Base-by-base conservation (phyloP, 2,797 vertebrate genomes). In the Anas georgica region DNA sequence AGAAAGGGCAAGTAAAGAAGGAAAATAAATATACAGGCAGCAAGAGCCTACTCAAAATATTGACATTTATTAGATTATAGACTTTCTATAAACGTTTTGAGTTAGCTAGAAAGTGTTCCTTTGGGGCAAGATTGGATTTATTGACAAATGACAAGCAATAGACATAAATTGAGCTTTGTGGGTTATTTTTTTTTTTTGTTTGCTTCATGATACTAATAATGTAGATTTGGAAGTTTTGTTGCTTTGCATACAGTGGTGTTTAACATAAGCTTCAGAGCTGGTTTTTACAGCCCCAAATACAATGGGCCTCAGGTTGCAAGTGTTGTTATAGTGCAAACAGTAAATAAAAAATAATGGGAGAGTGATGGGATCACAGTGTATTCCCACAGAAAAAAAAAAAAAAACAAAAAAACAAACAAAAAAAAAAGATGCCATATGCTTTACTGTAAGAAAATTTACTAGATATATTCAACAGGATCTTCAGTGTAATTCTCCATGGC, bases 211-310 rank as follows among this genome's bases (percentile, higher is more conserved):
- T 55, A 20, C 10, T 39, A 9, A 35, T 7, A 39, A 35, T 18
- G 39, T 10, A 50, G 39, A 37, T 25, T 41, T 1, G 1, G 56
- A 5, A n/a, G 3, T 43, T 75, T 37, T 0, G 0, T 21, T 83
- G 33, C 45, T 80, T 76, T 50, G 54, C 37, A 12, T 23, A 26
- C 48, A 54, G 9, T 13, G 18, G 10, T 76, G 41, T 39, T 85
- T 43, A 59, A n/a, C 21, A 6, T 5, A 68, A 46, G 6, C 10
- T 69, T 31, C 9, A 39, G 21, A 35, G 16, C 7, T 22, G 7
- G 18, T 3, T 78, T 88, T 68, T 21, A 33, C 6, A 59, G 43
- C 21, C 73, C 17, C 45, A 46, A 39, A 62, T 16, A 55, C 33
- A n/a, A 12, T 5, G 6, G 17, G 10, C 4, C 28, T 54, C 52